Base-by-base conservation (phyloP, 2,797 vertebrate species). In the Pygocentrus nattereri region DNA sequence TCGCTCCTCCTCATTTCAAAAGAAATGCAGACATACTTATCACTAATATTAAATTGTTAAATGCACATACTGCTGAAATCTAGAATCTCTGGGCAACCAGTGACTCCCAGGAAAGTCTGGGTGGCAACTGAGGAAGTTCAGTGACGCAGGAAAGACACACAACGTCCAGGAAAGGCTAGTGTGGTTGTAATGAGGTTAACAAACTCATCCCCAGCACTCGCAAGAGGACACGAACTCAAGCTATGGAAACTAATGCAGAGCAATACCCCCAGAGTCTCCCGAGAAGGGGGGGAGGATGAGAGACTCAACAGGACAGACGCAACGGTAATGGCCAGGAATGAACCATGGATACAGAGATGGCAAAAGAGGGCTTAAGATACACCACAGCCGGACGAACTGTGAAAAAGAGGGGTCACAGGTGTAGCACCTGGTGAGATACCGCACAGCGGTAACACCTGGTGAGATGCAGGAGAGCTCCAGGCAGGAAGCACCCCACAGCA, bases 401-500 rank as follows among this genome's bases (percentile, higher is more conserved):
- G 49, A 71, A 82, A 76, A 25, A 80, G 27, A 27, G 25, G 67
- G 2, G 68, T 16, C 27, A 15, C 72, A 76, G 75, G 3, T 64
- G 54, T n/a, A n/a, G n/a, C n/a, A n/a, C 78, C n/a, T n/a, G n/a
- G n/a, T n/a, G n/a, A n/a, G n/a, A n/a, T n/a, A 84, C 64, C 27
- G 41, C 61, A 74, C 21, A 52, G 69, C 19, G 47, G 59, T 77
- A 49, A 77, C 79, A 82, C 25, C n/a, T n/a, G n/a, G n/a, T n/a
- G n/a, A n/a, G n/a, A n/a, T n/a, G n/a, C 47, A 72, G 79, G 85
- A 82, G 75, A 67, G 16, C 61, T 31, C 74, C 80, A 74, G 80
- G 10, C 74, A 84, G 77, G 85, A 86, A 69, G 79, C 79, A 84
- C 70, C 62, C 82, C 70, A 85, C 30, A 85, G 81, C 7, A 47